Evolutionary conservation across 1,140 invertebrate genomes (phyloP), one percentile per base, ranked within the genome.

Genomic region (Battus philenor): DNA sequence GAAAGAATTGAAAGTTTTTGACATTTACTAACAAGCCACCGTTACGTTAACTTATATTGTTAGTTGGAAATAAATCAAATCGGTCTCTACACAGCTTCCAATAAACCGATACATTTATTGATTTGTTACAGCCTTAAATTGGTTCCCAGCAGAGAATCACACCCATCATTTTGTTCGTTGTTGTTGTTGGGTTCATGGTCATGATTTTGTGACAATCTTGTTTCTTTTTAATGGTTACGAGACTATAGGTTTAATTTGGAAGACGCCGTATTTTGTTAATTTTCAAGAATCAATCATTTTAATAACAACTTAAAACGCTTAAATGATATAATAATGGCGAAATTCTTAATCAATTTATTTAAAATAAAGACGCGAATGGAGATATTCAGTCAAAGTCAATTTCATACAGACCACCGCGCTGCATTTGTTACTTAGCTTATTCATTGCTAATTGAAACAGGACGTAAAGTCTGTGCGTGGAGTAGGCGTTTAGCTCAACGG

Each of bases 121-220:
- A 84, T 84, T 84, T 84, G 80, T 84, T 81, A 83, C 80, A 84
- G 73, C 55, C 68, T 70, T 73, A 81, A 83, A 82, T 84, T 78
- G 78, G 76, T 84, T 84, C 78, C 70, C 80, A 79, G 68, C 69
- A 70, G 64, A 68, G 65, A 53, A 70, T 68, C 67, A 69, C 60
- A 59, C 45, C 54, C 53, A 69, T 63, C 69, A 53, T 66, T 63
- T 73, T 59, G 68, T 51, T 39, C 55, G 44, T 44, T 43, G 47
- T 30, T 10, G 8, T 20, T 43, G 29, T 17, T 38, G 59, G 48
- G 60, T 56, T 61, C 56, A 62, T 54, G 57, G 50, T 63, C 58
- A 52, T 61, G 50, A 59, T 59, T 64, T 54, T 30, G 36, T 31
- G 44, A 38, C 49, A 46, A 49, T 41, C 49, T 53, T 56, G 53